Base-by-base conservation (phyloP, 2,888 invertebrate genomes). In the Chydorus sphaericus region DNA sequence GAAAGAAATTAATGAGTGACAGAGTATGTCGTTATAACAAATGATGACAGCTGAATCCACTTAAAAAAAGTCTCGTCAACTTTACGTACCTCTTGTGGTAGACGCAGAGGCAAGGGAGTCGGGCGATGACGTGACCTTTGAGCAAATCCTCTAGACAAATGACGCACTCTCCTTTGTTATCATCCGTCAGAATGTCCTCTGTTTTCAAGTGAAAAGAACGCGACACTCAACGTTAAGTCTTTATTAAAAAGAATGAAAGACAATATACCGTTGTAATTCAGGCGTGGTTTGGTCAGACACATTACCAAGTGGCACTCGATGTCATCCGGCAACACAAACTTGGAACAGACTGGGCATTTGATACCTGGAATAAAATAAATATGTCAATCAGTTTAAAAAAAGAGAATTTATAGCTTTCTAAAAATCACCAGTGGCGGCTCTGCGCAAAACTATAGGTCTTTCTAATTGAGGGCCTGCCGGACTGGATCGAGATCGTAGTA, bases 281-380 rank as follows among this genome's bases (percentile, higher is more conserved):
- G 89, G 72, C 93, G 82, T 66, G 97, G 97, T 80, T 96, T 91
- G 66, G 97, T 97, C 76, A 97, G 85, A 80, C 97, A 97, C 88
- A 97, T 93, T 69, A 97, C 93, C 71, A 97, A 82, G 75, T 97
- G 97, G 77, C 92, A 91, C 79, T 97, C 97, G 71, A 96, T 90
- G 77, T 97, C 96, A 76, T 97, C 96, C 64, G 94, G 93, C 73
- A 94, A 78, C 69, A 98, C 89, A 74, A 89, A 88, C 78, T 94
- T 96, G 76, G 91, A 91, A 82, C 97, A 97, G 66, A 97, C 93
- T 63, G 97, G 96, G 76, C 97, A 98, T 77, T 94, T 94, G 72
- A 97, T 87, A 74, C 94, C 97, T 94, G 79, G 7, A 80, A 80
- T 66, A 69, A 67, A 66, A 65, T 64, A 39, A 54, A 23, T 10